Percentiles rank a stretch among this genome's conserved stretches.
These are phyloP conservation scores for Physella acuta DNA, from an alignment of 1,140 invertebrate species.

Conservation along the genomic window DNA sequence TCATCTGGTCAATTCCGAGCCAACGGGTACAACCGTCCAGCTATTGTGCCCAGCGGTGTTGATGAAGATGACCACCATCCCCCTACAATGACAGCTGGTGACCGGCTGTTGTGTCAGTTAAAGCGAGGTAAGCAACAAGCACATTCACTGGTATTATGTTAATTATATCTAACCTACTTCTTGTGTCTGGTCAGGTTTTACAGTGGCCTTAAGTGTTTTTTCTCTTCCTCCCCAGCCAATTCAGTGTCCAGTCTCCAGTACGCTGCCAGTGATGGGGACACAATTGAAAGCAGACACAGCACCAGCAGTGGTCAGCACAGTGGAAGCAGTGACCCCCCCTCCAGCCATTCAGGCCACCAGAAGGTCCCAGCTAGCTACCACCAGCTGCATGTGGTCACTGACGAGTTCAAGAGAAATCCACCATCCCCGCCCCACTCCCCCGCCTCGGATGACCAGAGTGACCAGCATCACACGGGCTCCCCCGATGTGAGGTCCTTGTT, in stretches of 20 bases:
- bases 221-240: no score
- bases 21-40: conserved; percentile 33
- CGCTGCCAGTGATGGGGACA: conserved; percentile 49
- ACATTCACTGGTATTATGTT: no score
- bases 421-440: background rate
- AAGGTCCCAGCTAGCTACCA: background rate
- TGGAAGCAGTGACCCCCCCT: conserved; percentile 16
- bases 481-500: conserved; percentile 8
- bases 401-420: conserved; percentile 3
- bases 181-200: no score
- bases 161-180: no score
- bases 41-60: conserved; percentile 49
- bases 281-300: conserved; percentile 49
- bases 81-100: conserved; percentile 34
- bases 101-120: conserved; percentile 32
- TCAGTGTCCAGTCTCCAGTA: conserved; percentile 46
- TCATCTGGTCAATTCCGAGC: conserved; percentile 48
- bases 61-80: conserved; percentile 43
- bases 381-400: conserved; percentile 11
- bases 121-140: conserved; percentile 17
- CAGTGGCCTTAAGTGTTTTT: no score
- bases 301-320: conserved; percentile 34
- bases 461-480: background rate
- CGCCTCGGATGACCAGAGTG: background rate
- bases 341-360: conserved; percentile 14